Evolutionary conservation across 1,140 invertebrate species (phyloP), one percentile per base, ranked within the genome.

Genomic region (Melipona quadrifasciata): DNA sequence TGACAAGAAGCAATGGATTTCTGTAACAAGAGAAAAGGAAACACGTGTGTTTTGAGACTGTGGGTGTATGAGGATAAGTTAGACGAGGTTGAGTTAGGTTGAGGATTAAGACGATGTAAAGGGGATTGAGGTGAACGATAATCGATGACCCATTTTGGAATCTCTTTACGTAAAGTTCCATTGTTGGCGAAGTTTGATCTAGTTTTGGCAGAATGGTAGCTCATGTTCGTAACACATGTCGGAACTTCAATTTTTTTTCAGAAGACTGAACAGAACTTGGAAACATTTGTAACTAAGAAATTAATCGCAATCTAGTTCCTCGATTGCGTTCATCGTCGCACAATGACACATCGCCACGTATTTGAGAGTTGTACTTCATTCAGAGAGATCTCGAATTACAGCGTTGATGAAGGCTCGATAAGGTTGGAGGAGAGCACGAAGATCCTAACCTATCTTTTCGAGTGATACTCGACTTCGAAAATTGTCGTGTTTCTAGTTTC

Each of bases 61-160:
- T 31, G 51, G 53, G 12, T 31, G 27, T 12, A 11, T 19, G 24
- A 67, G 39, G n/a, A 51, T 6, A 6, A 47, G 10, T 27, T 72
- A 12, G 39, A 39, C 16, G n/a, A 51, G 58, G 71, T 24, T n/a
- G n/a, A n/a, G n/a, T n/a, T 17, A 27, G 47, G 16, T 51, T 19
- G 16, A 51, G 21, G 6, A 71, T 21, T 39, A 16, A 47, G 68
- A 0, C 5, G 34, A 70, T 70, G 34, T 24, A 12, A 1, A 34
- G 21, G 19, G 39, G 24, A 47, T 47, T 5, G 24, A 21, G 34
- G 39, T 70, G 68, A n/a, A 70, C n/a, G 12, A 39, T 10, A 39
- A 78, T 78, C 76, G 76, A 78, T 78, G 64, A 78, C 47, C 76
- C 10, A 67, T 47, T 61, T 77, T 34, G 19, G 11, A 31, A 27